Evolutionary conservation across 2,113 vertebrate species (phyloP).

Genomic region (Rissa tridactyla): DNA sequence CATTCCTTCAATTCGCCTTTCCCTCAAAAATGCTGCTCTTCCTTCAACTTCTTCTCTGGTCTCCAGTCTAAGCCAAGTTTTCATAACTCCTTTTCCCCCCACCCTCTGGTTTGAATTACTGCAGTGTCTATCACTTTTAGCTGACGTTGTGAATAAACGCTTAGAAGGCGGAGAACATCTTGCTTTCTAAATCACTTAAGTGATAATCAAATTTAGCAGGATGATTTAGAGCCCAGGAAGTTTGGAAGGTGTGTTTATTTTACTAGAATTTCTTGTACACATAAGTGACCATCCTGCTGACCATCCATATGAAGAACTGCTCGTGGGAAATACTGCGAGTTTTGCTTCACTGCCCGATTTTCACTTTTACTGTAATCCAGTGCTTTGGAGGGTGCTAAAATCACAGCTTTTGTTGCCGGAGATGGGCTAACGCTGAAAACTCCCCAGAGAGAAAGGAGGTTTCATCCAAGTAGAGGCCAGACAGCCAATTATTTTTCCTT

Average conservation of each 20-base stretch:
- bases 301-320: not conserved
- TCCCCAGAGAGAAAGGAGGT: not conserved
- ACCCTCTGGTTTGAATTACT: constrained; percentile 62
- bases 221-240: constrained; percentile 39
- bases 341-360: not conserved
- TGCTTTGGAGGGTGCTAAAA: not conserved
- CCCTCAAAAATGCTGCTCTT: constrained; percentile 70
- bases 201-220: constrained; percentile 24
- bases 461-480: not conserved
- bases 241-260: constrained; percentile 22
- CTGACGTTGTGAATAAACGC: constrained; percentile 31
- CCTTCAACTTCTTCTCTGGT: constrained; percentile 54
- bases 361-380: not conserved
- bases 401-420: not conserved
- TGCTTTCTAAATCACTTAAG: constrained; percentile 47
- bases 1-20: constrained; percentile 55
- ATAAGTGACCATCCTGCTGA: not conserved
- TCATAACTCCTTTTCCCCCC: constrained; percentile 22
- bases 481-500: not conserved
- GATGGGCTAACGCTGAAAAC: not conserved
- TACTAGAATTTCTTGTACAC: not conserved
- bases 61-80: constrained; percentile 55
- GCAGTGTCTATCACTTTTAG: constrained; percentile 57
- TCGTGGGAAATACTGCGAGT: not conserved
- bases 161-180: not conserved